Evolutionary conservation across 2,113 vertebrate genomes (phyloP).

Genomic region (Crotalus tigris): DNA sequence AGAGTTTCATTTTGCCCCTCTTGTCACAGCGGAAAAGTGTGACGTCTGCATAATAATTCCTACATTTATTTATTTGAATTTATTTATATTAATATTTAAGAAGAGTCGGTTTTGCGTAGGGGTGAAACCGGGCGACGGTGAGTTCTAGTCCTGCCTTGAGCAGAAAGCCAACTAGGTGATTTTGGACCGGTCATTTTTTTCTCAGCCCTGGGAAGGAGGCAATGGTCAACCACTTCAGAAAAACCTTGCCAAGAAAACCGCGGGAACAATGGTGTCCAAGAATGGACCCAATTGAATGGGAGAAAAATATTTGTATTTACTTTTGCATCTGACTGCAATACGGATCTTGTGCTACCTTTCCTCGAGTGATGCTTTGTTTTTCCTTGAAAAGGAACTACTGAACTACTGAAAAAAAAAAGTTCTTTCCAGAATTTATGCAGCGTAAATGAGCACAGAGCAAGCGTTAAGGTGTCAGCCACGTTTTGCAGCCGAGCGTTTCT

Average conservation of each 20-base stretch:
- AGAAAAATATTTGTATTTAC: not conserved
- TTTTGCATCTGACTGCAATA: not conserved
- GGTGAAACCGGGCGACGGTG: too few species aligned
- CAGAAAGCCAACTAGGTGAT: too few species aligned
- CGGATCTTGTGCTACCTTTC: not conserved
- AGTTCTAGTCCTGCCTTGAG: too few species aligned
- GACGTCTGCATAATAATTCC: too few species aligned
- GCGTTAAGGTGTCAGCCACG: slow-evolving; percentile 18
- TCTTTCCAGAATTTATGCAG: not conserved
- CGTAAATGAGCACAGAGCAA: slow-evolving; percentile 24
- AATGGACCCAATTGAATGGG: not conserved
- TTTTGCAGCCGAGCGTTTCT: slow-evolving; percentile 36
- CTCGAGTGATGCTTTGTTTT: too few species aligned
- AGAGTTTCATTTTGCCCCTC: too few species aligned
- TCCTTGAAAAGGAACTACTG: not conserved
- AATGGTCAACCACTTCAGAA: not conserved
- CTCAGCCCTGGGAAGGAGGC: not conserved
- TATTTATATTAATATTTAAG: too few species aligned
- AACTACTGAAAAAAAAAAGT: not conserved
- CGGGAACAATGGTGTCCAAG: not conserved
- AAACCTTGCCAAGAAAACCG: not conserved
- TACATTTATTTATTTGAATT: too few species aligned
- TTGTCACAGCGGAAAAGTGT: too few species aligned
- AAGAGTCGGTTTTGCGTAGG: too few species aligned
- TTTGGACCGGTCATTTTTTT: not conserved